Evolutionary conservation across 2,888 invertebrate genomes (phyloP).

Genomic region (Pegoplata infirma): DNA sequence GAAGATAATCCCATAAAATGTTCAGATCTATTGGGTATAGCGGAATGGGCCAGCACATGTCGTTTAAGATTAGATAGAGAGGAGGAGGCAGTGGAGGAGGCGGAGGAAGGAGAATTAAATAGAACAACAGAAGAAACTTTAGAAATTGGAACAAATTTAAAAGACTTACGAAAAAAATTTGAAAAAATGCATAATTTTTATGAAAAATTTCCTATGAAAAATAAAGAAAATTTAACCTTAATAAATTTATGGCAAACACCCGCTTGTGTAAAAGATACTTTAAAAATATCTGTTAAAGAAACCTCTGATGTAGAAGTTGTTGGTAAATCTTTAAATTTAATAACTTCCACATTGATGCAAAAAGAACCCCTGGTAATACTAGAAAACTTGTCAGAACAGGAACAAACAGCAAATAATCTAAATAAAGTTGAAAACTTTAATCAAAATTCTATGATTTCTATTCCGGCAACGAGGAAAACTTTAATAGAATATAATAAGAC

Average conservation of each 20-base stretch:
- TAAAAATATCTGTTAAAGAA: too few species aligned
- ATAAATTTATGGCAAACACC: not conserved
- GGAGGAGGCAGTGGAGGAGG: slow-evolving; percentile 9
- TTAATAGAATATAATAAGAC: slow-evolving; percentile 10
- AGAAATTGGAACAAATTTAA: too few species aligned
- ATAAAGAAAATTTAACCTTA: slow-evolving; percentile 7
- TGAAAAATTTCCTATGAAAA: slow-evolving; percentile 70
- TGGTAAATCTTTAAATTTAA: slow-evolving; percentile 59
- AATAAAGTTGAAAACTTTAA: slow-evolving; percentile 46
- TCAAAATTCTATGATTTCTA: slow-evolving; percentile 44
- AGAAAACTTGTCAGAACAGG: not conserved
- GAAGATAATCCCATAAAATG: slow-evolving; percentile 78
- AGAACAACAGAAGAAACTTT: too few species aligned
- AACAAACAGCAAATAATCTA: not conserved
- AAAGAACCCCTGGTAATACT: not conserved
- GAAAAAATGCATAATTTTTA: slow-evolving; percentile 73
- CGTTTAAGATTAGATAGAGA: slow-evolving; percentile 62
- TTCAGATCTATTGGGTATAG: slow-evolving; percentile 76
- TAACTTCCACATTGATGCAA: slow-evolving; percentile 34
- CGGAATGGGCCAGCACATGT: slow-evolving; percentile 78
- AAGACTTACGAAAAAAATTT: slow-evolving; percentile 72
- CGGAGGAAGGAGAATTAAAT: slow-evolving; percentile 8
- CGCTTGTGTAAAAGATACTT: not conserved
- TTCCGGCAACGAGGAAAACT: slow-evolving; percentile 45
- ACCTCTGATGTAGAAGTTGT: slow-evolving; percentile 6